Conservation (phyloP, 2,888 invertebrate species). For the Ophion ellenae region DNA sequence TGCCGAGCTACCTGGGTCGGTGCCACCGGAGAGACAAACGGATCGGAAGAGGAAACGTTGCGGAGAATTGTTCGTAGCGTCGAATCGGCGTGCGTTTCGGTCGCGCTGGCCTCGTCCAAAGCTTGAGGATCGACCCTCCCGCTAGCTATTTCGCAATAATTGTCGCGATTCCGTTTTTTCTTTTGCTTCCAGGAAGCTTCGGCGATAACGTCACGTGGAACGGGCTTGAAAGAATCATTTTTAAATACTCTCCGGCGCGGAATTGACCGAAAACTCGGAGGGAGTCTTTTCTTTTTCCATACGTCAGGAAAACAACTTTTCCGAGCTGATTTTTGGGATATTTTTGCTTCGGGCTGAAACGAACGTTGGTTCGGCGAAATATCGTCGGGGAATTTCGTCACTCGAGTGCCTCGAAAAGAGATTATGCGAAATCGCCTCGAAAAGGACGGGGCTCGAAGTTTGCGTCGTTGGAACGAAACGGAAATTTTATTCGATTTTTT, state of each 20-base stretch:
- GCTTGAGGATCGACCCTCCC: background rate
- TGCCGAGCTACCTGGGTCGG: background rate
- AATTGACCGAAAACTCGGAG: background rate
- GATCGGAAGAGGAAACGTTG: background rate
- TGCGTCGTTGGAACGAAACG: background rate
- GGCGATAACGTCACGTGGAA: conserved; percentile 11
- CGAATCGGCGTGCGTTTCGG: background rate
- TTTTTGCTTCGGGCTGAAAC: background rate
- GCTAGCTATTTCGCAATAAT: conserved; percentile 2
- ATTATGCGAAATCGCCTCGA: too few relatives aligned
- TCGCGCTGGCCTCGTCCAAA: background rate
- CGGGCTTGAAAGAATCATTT: background rate
- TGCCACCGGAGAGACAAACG: background rate
- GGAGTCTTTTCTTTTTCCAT: background rate
- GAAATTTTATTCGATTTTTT: background rate
- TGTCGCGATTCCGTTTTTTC: background rate
- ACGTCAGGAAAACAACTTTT: background rate
- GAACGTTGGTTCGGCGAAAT: background rate
- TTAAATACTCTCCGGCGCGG: background rate
- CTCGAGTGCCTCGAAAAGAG: background rate
- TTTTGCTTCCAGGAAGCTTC: background rate
- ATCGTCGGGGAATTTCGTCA: background rate
- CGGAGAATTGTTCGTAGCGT: background rate
- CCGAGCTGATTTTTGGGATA: background rate
- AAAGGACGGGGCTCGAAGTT: background rate